Evolutionary conservation across 2,113 vertebrate species (phyloP), one percentile per base, ranked within the genome.

Genomic region (Parus major): DNA sequence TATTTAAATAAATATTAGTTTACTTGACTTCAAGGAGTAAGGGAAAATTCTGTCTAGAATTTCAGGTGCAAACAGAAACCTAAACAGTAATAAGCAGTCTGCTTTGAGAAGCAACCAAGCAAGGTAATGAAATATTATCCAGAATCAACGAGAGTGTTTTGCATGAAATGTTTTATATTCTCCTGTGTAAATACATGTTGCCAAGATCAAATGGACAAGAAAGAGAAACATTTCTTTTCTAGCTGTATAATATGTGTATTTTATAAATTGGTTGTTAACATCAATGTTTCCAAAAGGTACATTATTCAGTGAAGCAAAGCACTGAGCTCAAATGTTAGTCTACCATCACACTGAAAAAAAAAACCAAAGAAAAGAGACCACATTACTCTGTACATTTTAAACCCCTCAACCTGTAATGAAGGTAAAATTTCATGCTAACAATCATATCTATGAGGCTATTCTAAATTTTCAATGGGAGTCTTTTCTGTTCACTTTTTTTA

Each of bases 161-260:
- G 64, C 81, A 94, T 68, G 59, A 90, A 94, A 92, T 82, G 69
- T 76, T 86, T 92, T 92, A 87, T 78, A 77, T 81, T 65, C 70
- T 96, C 73, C 69, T 91, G 86, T 93, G 94, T 78, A 95, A 97
- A 97, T 66, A 77, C 63, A 70, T 82, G 78, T 85, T 96, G 89
- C 93, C 93, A 97, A 90, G 96, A 97, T 84, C 95, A 98, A 96
- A 98, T 75, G 79, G 92, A 92, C 87, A 96, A 90, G 93, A 92
- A 98, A 96, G 95, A 93, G 77, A 97, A 97, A 93, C 75, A 72
- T 94, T 95, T 95, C 95, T 98, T 97, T 82, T 96, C 97, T 93
- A 97, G 91, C 88, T 96, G 80, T 90, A 88, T 90, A 89, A 73
- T 73, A 81, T 50, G 65, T 80, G 69, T 84, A 64, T 78, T 98